These are phyloP conservation scores for Perdita meconis DNA, from an alignment of 2,888 invertebrate genomes.

Conservation along the genomic window DNA sequence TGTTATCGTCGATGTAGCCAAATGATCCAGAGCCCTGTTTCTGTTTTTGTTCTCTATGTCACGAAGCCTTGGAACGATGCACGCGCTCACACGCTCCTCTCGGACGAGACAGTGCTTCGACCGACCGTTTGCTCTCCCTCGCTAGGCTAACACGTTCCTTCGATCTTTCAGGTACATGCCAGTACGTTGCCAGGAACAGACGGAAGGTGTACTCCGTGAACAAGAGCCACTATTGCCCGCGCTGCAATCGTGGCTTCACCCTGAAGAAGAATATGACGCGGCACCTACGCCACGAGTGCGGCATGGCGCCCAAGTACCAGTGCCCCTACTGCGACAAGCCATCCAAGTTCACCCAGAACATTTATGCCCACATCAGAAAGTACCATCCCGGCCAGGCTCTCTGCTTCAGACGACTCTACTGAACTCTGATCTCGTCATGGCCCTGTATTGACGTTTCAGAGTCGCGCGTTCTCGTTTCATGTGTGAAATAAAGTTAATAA, in stretches of 20 bases:
- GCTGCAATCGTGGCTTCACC: slow-evolving; percentile 77
- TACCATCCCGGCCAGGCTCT: slow-evolving; percentile 70
- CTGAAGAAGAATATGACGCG: slow-evolving; percentile 77
- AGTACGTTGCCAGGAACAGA: slow-evolving; percentile 47
- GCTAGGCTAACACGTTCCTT: slow-evolving; percentile 58
- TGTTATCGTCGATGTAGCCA: background rate
- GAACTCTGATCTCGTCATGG: slow-evolving; percentile 20
- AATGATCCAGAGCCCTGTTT: background rate
- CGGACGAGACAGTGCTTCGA: slow-evolving; percentile 25
- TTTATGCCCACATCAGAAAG: slow-evolving; percentile 77
- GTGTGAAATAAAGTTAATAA: slow-evolving; percentile 46
- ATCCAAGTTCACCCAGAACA: slow-evolving; percentile 75
- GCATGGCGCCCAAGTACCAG: slow-evolving; percentile 79
- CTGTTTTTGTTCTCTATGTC: slow-evolving; percentile 1
- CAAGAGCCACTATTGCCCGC: slow-evolving; percentile 74
- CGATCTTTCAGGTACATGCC: slow-evolving; percentile 68
- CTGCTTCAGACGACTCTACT: slow-evolving; percentile 69
- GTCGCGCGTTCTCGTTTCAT: slow-evolving; percentile 3
- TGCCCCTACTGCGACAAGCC: slow-evolving; percentile 80
- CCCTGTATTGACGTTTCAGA: background rate
- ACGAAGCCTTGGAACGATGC: slow-evolving; percentile 48
- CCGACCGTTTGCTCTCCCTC: too few relatives aligned
- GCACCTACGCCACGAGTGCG: slow-evolving; percentile 78
- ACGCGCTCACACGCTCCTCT: slow-evolving; percentile 12
- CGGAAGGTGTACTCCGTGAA: slow-evolving; percentile 67